Conservation (phyloP, 2,888 invertebrate genomes). For the Mimachlamys varia region DNA sequence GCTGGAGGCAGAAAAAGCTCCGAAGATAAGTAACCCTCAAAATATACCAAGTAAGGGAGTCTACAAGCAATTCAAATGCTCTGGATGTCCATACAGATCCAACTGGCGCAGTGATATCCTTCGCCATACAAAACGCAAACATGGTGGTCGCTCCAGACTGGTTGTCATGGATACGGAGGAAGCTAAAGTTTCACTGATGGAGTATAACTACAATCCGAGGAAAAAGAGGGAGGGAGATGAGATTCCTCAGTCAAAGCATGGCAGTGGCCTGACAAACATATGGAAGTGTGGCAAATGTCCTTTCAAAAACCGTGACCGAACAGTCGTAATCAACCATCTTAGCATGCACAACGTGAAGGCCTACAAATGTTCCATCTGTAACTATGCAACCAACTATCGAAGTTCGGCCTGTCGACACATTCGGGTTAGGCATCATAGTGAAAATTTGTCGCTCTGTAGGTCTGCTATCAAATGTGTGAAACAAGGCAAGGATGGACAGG, state of each 20-base stretch:
- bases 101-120: constrained; percentile 99
- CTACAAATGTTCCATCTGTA: constrained; percentile 79
- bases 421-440: constrained; percentile 64
- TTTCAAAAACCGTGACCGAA: constrained; percentile 82
- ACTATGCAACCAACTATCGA: constrained; percentile 79
- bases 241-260: constrained; percentile 37
- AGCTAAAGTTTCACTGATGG: constrained; percentile 66
- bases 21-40: not conserved
- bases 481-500: constrained; percentile 44
- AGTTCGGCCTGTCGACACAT: constrained; percentile 80
- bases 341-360: constrained; percentile 72
- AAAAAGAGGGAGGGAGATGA: constrained; percentile 45
- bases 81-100: constrained; percentile 94
- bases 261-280: constrained; percentile 49
- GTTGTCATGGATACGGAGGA: constrained; percentile 68
- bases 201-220: constrained; percentile 64
- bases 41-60: constrained; percentile 48
- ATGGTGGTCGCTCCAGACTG: constrained; percentile 66
- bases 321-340: constrained; percentile 75
- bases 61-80: constrained; percentile 89
- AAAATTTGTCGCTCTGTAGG: constrained; percentile 63
- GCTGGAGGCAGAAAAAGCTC: not conserved
- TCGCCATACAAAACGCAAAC: constrained; percentile 90
- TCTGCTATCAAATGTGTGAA: constrained; percentile 64
- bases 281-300: constrained; percentile 95